A percentile compares a stretch with the other conserved stretches of the same genome.
Evolutionary conservation across 2,797 vertebrate species (phyloP).

Genomic region (Hybognathus amarus): DNA sequence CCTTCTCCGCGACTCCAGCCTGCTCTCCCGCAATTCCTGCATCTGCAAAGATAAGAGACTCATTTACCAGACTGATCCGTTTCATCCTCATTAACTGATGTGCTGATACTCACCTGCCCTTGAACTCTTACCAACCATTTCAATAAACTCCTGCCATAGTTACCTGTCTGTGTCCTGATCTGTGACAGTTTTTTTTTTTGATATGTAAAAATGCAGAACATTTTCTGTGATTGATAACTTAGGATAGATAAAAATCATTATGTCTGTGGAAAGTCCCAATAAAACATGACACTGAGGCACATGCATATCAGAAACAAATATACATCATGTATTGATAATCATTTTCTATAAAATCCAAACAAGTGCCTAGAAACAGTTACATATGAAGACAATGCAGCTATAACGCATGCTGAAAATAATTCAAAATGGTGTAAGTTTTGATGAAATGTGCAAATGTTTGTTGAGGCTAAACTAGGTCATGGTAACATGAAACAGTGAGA

Average conservation of each 20-base stretch:
- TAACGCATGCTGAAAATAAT: neutral
- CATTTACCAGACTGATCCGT: too few species aligned
- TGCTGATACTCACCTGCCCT: too few species aligned
- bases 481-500: conserved; percentile 34
- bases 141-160: too few species aligned
- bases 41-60: too few species aligned
- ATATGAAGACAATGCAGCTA: neutral
- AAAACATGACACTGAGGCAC: neutral
- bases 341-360: too few species aligned
- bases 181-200: too few species aligned
- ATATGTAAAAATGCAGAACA: neutral
- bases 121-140: too few species aligned
- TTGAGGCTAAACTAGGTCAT: conserved; percentile 5
- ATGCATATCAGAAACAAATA: neutral
- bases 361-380: neutral
- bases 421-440: neutral
- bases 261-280: neutral
- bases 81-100: too few species aligned
- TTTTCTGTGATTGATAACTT: neutral
- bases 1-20: too few species aligned
- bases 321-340: neutral
- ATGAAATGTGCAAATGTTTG: neutral
- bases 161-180: too few species aligned
- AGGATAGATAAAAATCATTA: neutral
- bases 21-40: too few species aligned